Base-by-base conservation (phyloP, 2,888 invertebrate genomes). In the Melipona beecheii region DNA sequence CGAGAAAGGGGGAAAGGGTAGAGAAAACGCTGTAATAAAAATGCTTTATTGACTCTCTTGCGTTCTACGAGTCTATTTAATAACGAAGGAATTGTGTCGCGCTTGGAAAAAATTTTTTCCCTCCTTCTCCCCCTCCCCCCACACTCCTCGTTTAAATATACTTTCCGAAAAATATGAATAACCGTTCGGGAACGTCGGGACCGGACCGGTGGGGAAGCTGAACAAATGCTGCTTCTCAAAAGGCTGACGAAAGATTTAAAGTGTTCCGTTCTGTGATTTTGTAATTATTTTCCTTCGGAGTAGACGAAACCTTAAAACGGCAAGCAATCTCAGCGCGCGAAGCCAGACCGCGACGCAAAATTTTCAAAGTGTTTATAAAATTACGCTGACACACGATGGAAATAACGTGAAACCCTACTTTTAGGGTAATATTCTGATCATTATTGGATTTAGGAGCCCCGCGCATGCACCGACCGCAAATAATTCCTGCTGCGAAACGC, bases 341-440 rank as follows among this genome's bases (percentile, higher is more conserved):
- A 93, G 92, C 93, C 93, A 88, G 86, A 86, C 78, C 85, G 80
- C 85, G 90, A 89, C 92, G 92, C 92, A 92, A 94, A 93, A 94
- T 94, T 94, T 94, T 93, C 93, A 91, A 93, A 94, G 94, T 94
- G 93, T 94, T 94, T 94, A 94, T 94, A 94, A 94, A 94, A 94
- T 94, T 94, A 94, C 91, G 87, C 90, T 90, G 91, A 91, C 92
- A 91, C 90, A 87, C 84, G 87, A 86, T 90, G 86, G 87, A 90
- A 91, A 92, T 92, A 92, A 89, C 90, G 71, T 87, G 91, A 93
- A 93, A 89, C 92, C 92, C 85, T 91, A 90, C 68, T 56, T 58
- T 70, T 72, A 24, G 81, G 49, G 78, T 85, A 83, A 88, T 88
- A 90, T 90, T 92, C 88, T 86, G 86, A 91, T 92, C 88, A 89